Percentiles rank a stretch among this genome's conserved stretches.
Evolutionary conservation across 2,888 invertebrate genomes (phyloP).

Genomic region (Willowsia nigromaculata): DNA sequence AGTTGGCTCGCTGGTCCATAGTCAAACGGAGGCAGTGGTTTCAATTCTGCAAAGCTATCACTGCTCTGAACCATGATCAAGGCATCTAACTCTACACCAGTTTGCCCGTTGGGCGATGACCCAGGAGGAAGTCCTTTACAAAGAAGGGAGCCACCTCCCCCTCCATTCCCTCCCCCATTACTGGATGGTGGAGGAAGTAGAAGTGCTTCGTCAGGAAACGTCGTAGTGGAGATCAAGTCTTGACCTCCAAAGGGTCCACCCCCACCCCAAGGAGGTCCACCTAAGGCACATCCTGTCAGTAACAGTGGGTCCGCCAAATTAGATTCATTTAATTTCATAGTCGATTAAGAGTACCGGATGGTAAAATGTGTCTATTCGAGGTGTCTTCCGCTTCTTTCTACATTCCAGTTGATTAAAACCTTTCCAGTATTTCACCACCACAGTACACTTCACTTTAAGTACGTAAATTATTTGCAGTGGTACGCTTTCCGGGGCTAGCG

Average conservation of each 20-base stretch:
- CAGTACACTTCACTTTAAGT: neutral
- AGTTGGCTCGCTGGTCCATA: conserved; percentile 71
- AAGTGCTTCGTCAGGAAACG: conserved; percentile 74
- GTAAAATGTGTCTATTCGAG: conserved; percentile 43
- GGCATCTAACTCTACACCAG: conserved; percentile 73
- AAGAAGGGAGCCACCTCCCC: conserved; percentile 6
- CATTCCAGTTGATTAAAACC: conserved; percentile 47
- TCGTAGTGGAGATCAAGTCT: conserved; percentile 76
- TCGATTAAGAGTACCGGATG: conserved; percentile 57
- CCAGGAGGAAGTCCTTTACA: conserved; percentile 58
- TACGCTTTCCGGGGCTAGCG: neutral
- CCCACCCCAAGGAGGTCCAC: conserved; percentile 74
- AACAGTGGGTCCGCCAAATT: conserved; percentile 76
- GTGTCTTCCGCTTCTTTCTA: conserved; percentile 19
- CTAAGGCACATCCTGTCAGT: conserved; percentile 74
- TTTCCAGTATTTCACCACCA: conserved; percentile 9
- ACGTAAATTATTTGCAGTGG: neutral
- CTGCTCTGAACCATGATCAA: conserved; percentile 81
- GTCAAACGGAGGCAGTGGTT: conserved; percentile 89
- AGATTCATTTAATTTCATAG: conserved; percentile 77
- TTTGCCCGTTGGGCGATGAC: conserved; percentile 59
- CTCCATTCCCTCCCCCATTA: conserved; percentile 44
- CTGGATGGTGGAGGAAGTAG: conserved; percentile 69
- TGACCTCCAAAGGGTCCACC: conserved; percentile 75
- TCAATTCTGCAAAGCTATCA: conserved; percentile 89